Percentiles rank a stretch among this genome's conserved stretches.
Evolutionary conservation across 2,113 vertebrate genomes (phyloP).

Genomic region (Fulica atra): DNA sequence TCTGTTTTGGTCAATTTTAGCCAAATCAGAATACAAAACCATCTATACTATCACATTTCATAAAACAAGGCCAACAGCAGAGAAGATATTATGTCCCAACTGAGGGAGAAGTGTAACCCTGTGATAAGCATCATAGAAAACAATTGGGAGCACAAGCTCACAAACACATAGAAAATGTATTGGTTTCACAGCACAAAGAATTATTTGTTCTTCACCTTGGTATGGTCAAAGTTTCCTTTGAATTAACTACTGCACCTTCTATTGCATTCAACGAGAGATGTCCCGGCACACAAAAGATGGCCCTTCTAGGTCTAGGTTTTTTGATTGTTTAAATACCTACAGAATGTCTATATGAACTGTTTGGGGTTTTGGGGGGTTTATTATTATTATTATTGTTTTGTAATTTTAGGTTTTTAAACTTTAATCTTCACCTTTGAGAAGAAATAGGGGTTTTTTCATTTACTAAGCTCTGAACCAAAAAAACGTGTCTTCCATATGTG

Average conservation of each 20-base stretch:
- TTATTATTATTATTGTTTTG: not conserved
- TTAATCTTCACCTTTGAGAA: not conserved
- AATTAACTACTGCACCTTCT: not conserved
- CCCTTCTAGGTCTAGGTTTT: not conserved
- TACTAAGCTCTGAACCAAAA: not conserved
- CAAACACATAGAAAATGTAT: not conserved
- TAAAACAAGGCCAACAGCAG: not conserved
- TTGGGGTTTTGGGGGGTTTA: no score
- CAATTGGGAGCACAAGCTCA: fast-evolving
- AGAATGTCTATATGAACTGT: fast-evolving
- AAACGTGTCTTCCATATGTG: not conserved
- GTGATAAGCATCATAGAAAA: not conserved
- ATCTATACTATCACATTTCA: not conserved
- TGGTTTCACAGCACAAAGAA: not conserved
- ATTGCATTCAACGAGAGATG: not conserved
- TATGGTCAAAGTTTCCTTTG: not conserved
- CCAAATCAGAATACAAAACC: not conserved
- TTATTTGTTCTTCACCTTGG: not conserved
- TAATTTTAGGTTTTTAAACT: not conserved
- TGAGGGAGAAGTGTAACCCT: not conserved
- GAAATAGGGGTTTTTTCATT: not conserved
- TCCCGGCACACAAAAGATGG: not conserved
- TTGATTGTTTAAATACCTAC: not conserved
- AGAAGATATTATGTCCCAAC: not conserved
- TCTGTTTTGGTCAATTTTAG: not conserved